Evolutionary conservation across 2,113 vertebrate species (phyloP), one percentile per base, ranked within the genome.

Genomic region (Nothobranchius kuhntae): DNA sequence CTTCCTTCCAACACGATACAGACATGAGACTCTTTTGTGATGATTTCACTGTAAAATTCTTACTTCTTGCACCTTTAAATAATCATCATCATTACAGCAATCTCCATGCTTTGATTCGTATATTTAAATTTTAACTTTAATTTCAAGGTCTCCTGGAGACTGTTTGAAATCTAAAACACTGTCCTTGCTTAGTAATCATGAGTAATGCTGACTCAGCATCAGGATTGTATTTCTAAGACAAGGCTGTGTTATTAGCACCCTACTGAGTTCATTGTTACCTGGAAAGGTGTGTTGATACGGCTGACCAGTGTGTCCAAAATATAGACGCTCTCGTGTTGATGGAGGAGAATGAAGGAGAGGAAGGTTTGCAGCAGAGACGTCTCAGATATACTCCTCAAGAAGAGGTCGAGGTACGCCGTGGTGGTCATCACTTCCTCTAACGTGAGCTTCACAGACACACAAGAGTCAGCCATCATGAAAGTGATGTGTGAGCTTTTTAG

Each of bases 361-460:
- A 99, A 96, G n/a, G 95, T 95, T 92, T 98, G 95, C 42, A 99
- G 92, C 44, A 99, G 92, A 0, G 95, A 94, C 5, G 96, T 96
- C 87, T 98, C 97, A 0, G 96, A 94, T 61, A 97, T 91, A 0
- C 93, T 96, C 6, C 96, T 93, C 72, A 99, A 80, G 75, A 99
- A 99, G 45, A 99, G 94, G 87, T 99, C 97, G 73, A 98, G 85
- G 68, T 98, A 99, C 0, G 96, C 97, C 0, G 97, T 99, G 10
- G 97, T 99, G 54, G 97, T 94, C 97, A 98, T 98, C 76, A 98
- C 96, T 71, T 99, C 97, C 80, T 99, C 97, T 62, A 99, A 91
- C 0, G 97, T 98, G 65, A 95, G 89, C 97, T 99, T 58, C 4
- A 78, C 13, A 68, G 17, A 14, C 7, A 21, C 4, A 40, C 12